phyloP scores from a whole-genome alignment of 2,888 invertebrate species.

The Ormyrus labotus region DNA sequence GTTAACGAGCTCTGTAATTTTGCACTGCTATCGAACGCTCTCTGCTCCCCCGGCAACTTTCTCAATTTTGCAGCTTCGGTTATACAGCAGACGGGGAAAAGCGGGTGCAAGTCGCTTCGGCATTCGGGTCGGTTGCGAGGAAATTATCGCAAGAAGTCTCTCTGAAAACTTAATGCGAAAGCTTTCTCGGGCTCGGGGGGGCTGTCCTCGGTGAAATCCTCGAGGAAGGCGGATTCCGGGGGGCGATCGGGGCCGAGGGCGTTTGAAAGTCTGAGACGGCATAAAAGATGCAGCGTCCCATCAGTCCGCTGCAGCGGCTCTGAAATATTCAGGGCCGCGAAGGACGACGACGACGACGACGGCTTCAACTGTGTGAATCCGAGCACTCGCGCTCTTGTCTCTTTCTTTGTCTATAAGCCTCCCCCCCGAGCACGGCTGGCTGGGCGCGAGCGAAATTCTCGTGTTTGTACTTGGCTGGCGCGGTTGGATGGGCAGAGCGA shows the following conservation, averaged over 20 bases:
- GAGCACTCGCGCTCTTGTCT: too few species aligned
- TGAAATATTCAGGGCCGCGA: slow-evolving; percentile 48
- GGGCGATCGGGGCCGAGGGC: not conserved
- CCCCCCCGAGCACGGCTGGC: too few species aligned
- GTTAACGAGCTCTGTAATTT: too few species aligned
- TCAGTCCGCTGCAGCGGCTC: slow-evolving; percentile 8
- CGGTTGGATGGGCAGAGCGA: not conserved
- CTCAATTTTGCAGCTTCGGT: too few species aligned
- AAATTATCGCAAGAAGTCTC: not conserved
- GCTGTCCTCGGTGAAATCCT: too few species aligned
- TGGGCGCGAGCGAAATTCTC: not conserved
- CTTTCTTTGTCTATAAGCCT: not conserved
- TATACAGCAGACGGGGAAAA: too few species aligned
- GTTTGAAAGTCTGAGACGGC: slow-evolving; percentile 33
- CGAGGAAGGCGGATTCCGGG: not conserved
- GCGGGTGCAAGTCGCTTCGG: too few species aligned
- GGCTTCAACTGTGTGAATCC: not conserved
- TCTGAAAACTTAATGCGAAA: slow-evolving; percentile 26
- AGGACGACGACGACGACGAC: slow-evolving; percentile 27
- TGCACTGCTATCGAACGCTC: too few species aligned
- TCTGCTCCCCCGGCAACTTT: too few species aligned
- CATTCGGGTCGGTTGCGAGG: too few species aligned
- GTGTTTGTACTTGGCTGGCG: slow-evolving; percentile 12
- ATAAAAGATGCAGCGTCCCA: slow-evolving; percentile 38
- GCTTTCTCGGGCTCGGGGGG: not conserved